Evolutionary conservation across 64 coral and sea anemone species (phyloP).

Genomic region (Stichodactyla helianthus): DNA sequence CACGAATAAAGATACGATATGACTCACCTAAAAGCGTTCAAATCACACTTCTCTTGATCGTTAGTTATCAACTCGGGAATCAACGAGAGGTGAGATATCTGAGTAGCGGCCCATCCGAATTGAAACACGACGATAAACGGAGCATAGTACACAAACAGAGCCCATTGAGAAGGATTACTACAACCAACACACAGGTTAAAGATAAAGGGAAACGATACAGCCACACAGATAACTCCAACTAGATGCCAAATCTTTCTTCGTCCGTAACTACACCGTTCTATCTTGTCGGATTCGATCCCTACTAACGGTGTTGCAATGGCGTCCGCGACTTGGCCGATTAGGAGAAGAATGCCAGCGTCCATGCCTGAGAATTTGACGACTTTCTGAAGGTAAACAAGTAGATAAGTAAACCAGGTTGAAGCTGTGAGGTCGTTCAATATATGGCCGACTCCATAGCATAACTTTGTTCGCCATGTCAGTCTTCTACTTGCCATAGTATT

Average conservation of each 20-base stretch:
- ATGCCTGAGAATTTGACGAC: constrained; percentile 70
- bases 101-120: constrained; percentile 80
- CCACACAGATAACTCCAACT: constrained; percentile 49
- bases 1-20: neutral
- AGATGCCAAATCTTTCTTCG: constrained; percentile 83
- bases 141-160: constrained; percentile 71
- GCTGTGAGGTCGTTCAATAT: constrained; percentile 78
- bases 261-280: constrained; percentile 56
- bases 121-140: constrained; percentile 86
- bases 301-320: constrained; percentile 70
- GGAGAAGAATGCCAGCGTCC: constrained; percentile 52
- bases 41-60: constrained; percentile 65
- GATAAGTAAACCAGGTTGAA: constrained; percentile 85
- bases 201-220: constrained; percentile 65
- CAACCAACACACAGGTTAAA: constrained; percentile 75
- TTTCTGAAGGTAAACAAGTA: constrained; percentile 78
- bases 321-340: constrained; percentile 77
- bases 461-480: constrained; percentile 47
- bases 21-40: constrained; percentile 63
- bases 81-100: constrained; percentile 80
- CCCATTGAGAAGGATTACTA: constrained; percentile 47
- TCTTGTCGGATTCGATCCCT: constrained; percentile 71
- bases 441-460: constrained; percentile 77
- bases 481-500: neutral
- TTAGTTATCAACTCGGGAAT: constrained; percentile 70